Evolutionary conservation across 35 echinoderm and acorn worm genomes (phyloP), one percentile per base, ranked within the genome.

Genomic region (Lytechinus variegatus): DNA sequence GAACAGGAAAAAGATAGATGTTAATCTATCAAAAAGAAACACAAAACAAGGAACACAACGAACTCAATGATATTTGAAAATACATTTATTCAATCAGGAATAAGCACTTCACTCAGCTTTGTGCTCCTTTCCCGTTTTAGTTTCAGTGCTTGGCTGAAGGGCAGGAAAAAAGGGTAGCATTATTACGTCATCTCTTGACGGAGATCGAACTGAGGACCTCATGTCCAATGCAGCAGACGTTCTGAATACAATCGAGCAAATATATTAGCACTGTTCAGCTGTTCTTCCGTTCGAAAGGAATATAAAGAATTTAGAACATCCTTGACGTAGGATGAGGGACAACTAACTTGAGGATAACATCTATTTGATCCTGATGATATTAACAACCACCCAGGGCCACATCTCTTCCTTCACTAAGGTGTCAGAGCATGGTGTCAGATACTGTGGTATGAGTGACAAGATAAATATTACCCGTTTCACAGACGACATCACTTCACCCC

Each of bases 391-490:
- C 19, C 19, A 24, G 66, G 66, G 66, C 66, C 66, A 79, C 66
- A 79, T 90, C 52, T 9, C 88, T 19, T 52, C 29, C 88, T 19
- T 52, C 27, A 52, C 88, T 44, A 1, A 44, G 33, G 33, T 44
- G 33, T 44, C 33, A 44, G 33, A 44, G 33, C 33, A 44, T 44
- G 52, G 88, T 90, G 88, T 90, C 29, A 13, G 88, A 90, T 90
- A 90, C 10, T 90, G 10, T 33, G 52, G 88, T 52, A 44, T 90
- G 88, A 90, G 88, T 90, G 88, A 90, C 88, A 90, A 90, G 88
- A 90, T 90, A 90, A 90, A 90, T 90, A 90, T 90, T 44, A 44
- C 88, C 14, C 52, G 88, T 90, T 90, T 90, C 66, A 33, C 52
- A 54, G 16, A 90, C 88, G 66, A 24, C 88, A 54, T 21, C 88